Conservation (phyloP, 2,797 vertebrate genomes). For the Enoplosus armatus region DNA sequence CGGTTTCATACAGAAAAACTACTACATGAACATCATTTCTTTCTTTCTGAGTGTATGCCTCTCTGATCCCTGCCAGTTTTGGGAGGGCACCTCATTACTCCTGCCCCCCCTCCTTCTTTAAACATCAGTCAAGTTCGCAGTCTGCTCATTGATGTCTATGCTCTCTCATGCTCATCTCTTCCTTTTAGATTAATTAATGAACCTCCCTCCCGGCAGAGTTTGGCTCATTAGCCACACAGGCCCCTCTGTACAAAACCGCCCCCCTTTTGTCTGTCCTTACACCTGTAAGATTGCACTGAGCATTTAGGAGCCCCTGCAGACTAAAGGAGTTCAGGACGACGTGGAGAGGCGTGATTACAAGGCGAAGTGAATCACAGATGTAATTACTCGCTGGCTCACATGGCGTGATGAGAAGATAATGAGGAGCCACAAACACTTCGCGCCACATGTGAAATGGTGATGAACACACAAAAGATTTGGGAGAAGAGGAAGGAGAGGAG, state of each 20-base stretch:
- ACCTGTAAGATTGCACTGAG: conserved; percentile 23
- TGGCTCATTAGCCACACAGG: conserved; percentile 40
- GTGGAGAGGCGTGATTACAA: conserved; percentile 13
- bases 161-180: conserved; percentile 3
- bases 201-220: conserved; percentile 26
- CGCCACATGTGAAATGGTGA: neutral
- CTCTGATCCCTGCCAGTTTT: too few relatives aligned
- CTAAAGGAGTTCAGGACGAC: neutral
- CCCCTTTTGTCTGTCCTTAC: neutral
- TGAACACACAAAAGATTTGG: neutral
- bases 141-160: neutral
- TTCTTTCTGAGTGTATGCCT: neutral
- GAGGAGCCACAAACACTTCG: neutral
- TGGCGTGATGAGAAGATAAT: conserved; percentile 23
- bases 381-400: conserved; percentile 26
- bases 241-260: conserved; percentile 2
- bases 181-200: conserved; percentile 43
- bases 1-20: too few relatives aligned
- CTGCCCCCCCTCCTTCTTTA: neutral
- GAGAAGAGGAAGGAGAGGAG: neutral
- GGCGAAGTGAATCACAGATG: conserved; percentile 9
- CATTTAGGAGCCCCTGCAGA: neutral
- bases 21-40: too few relatives aligned
- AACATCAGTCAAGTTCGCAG: neutral
- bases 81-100: neutral